Evolutionary conservation across 2,888 invertebrate genomes (phyloP), one percentile per base, ranked within the genome.

Genomic region (Mythimna pallens): DNA sequence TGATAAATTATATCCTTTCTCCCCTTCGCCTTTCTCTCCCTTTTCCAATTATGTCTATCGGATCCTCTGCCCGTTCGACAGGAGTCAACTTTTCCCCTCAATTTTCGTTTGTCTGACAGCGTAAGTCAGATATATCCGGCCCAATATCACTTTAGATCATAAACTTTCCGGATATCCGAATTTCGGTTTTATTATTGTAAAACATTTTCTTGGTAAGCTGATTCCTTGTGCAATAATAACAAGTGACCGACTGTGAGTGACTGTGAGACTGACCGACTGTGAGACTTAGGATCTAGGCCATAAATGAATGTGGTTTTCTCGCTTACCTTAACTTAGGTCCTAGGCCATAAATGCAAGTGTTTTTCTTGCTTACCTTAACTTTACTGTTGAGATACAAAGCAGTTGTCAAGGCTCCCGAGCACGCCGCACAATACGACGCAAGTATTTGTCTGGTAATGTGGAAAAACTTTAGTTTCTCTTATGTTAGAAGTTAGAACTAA

Each of bases 331-430:
- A 25, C 12, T 12, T 43, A 43, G 14, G 47, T n/a, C n/a, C n/a
- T 8, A 50, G 50, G n/a, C 2, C 8, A 52, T 52, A 52, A 52
- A 52, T 52, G 20, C 20, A 9, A 52, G 50, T 52, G 8, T 20
- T 59, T 36, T n/a, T 40, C 5, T 22, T 12, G 10, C 70, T 87
- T 83, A 95, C 96, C 94, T 94, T 95, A 47, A 93, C 94, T 89
- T 93, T 94, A 85, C 97, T 97, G 93, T 99, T 99, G 62, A 99
- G 97, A 70, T 97, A 97, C 20, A 99, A 95, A 0, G 99, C 99
- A 12, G 99, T 99, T 2, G 97, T 97, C 22, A 99, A 96, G 12
- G 99, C 99, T 54, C 99, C 99, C 61, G 98, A 97, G 55, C 99
- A 99, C 0, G 99, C 99, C 61, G 98, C 97, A 34, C 97, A 97